Evolutionary conservation across 1,140 invertebrate species (phyloP), one percentile per base, ranked within the genome.

Genomic region (Cherax destructor): DNA sequence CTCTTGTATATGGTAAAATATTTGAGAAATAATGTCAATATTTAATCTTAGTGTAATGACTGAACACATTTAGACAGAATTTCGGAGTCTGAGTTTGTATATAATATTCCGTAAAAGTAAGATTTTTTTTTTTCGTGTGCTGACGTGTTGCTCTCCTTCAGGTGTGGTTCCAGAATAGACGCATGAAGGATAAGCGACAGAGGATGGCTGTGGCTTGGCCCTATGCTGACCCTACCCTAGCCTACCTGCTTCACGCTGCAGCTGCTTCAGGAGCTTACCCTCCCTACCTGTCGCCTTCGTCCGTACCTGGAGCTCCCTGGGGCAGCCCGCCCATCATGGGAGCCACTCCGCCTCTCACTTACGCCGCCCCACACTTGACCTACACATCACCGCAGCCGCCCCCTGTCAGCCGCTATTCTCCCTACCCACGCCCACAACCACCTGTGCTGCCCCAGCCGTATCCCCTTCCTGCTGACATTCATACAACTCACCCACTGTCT

Each of bases 151-250:
- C 30, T 91, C 6, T 7, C 9, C 76, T 30, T 18, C 95, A 98
- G 98, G 98, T 99, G 4, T 99, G 99, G 99, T 99, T 99, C 94
- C 99, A 99, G 96, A 99, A 99, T 94, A 96, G 99, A 18, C 96
- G 99, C n/a, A 99, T 99, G 99, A 99, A 99, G 94, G 98, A 99
- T 95, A 99, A 99, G 93, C 96, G 99, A 0, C 98, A 99, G 94
- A 95, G 98, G 16, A 97, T 99, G 95, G 97, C 98, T 0, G 96
- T 99, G 79, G 96, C 97, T 0, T 99, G 98, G 98, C 98, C 99
- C 0, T 98, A 99, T 94, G 97, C 97, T 0, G 98, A 99, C 94
- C 98, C 98, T 7, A 96, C 97, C 1, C 96, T 99, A 91, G 98
- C 98, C 1, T 98, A 98, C 0, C 97, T 74, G 79, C 18, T 88